phyloP scores from a whole-genome alignment of 2,888 invertebrate species.

The Stegana nigrithorax region DNA sequence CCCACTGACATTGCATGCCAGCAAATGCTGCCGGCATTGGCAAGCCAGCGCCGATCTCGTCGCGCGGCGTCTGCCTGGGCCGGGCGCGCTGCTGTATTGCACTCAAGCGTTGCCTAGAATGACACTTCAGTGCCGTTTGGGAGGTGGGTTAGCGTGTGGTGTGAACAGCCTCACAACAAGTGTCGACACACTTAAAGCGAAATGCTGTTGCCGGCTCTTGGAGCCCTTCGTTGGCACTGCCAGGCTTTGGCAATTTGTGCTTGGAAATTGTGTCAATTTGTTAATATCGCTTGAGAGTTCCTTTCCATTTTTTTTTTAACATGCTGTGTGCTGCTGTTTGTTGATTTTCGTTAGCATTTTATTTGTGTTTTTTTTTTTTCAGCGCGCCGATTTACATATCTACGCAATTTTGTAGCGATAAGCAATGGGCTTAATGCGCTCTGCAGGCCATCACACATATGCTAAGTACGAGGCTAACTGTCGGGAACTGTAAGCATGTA shows the following conservation, averaged over 20 bases:
- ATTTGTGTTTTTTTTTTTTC: no score
- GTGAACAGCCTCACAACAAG: constrained; percentile 41
- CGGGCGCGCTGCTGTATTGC: constrained; percentile 38
- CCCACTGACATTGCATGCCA: no score
- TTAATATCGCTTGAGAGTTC: constrained; percentile 55
- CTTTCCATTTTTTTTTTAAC: no score
- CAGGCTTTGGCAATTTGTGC: constrained; percentile 45
- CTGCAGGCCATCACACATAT: neutral
- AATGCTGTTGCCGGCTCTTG: neutral
- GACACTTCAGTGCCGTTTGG: constrained; percentile 63
- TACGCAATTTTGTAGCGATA: constrained; percentile 22
- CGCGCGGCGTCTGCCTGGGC: constrained; percentile 42
- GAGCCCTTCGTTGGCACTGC: constrained; percentile 9
- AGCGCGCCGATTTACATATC: constrained; percentile 16
- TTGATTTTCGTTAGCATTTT: neutral
- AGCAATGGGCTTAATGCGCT: neutral
- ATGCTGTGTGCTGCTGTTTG: neutral
- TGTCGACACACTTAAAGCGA: no score
- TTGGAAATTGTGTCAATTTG: constrained; percentile 63
- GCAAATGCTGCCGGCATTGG: no score
- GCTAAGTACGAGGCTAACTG: no score
- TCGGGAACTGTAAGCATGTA: neutral
- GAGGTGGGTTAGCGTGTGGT: constrained; percentile 57
- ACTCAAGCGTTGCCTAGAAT: constrained; percentile 62
- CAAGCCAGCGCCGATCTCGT: no score